These are phyloP conservation scores for Drosophila emarginata DNA, from an alignment of 2,888 invertebrate species.

Conservation along the genomic window DNA sequence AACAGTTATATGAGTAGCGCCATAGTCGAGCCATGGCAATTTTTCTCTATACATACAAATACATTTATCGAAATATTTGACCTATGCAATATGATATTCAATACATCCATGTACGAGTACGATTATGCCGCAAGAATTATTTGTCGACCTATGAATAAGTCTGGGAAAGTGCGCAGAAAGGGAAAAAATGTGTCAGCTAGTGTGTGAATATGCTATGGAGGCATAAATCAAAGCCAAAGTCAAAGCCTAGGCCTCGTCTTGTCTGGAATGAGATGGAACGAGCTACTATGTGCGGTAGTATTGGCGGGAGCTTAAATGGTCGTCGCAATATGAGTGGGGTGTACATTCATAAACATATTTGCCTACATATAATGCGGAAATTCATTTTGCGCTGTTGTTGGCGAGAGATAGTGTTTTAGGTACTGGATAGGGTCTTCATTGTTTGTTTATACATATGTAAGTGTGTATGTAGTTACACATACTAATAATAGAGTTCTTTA, in stretches of 20 bases:
- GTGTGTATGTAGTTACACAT: too few species aligned
- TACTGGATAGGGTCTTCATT: too few species aligned
- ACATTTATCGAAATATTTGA: constrained; percentile 43
- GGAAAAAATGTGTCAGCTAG: constrained; percentile 10
- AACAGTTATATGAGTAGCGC: constrained; percentile 13
- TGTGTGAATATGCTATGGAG: constrained; percentile 2
- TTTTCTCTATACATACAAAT: constrained; percentile 22
- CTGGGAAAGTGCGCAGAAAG: constrained; percentile 14
- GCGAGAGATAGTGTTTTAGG: constrained; percentile 2
- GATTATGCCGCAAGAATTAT: background rate
- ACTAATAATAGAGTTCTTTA: too few species aligned
- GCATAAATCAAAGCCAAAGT: constrained; percentile 64
- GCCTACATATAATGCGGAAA: constrained; percentile 28
- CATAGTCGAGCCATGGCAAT: constrained; percentile 16
- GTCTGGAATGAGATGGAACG: constrained; percentile 27
- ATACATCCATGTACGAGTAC: constrained; percentile 1
- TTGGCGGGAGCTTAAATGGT: background rate
- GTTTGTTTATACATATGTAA: too few species aligned
- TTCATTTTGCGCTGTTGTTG: constrained; percentile 25
- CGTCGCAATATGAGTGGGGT: background rate
- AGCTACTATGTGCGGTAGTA: background rate
- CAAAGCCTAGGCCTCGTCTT: constrained; percentile 70
- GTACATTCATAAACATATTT: background rate
- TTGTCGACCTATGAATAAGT: constrained; percentile 5
- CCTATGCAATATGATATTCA: constrained; percentile 55